These are phyloP conservation scores for Ypsolopha scabrella DNA, from an alignment of 2,888 invertebrate genomes.

Conservation along the genomic window DNA sequence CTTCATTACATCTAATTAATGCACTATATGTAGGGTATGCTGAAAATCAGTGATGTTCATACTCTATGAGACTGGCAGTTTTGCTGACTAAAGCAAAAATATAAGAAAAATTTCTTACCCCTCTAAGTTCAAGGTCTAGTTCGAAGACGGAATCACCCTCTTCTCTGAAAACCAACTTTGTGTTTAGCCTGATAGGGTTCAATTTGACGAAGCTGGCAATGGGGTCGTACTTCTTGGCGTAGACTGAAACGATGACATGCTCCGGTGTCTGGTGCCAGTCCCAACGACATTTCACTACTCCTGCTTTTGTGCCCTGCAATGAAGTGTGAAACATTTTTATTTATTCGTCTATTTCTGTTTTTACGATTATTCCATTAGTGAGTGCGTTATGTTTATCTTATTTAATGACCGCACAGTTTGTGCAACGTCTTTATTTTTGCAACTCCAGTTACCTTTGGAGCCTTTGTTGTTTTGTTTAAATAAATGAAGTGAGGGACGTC, in stretches of 20 bases:
- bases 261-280: constrained; percentile 96
- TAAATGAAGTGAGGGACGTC: no score
- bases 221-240: constrained; percentile 91
- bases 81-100: no score
- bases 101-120: constrained; percentile 67
- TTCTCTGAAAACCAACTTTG: constrained; percentile 82
- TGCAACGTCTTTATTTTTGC: no score
- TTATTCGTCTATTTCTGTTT: not conserved
- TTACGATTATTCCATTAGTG: no score
- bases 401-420: no score
- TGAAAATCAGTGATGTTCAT: no score
- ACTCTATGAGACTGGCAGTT: no score
- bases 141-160: constrained; percentile 78
- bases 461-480: no score
- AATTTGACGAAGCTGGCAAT: constrained; percentile 79
- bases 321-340: not conserved
- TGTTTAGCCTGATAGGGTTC: constrained; percentile 85
- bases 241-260: constrained; percentile 87
- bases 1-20: no score
- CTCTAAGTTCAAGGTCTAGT: constrained; percentile 83
- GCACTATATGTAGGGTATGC: no score
- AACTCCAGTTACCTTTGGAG: no score
- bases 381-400: no score
- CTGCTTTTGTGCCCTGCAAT: constrained; percentile 62
- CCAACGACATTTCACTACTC: constrained; percentile 80